Base-by-base conservation (phyloP, 2,113 vertebrate genomes). In the Rhynchomys soricoides region DNA sequence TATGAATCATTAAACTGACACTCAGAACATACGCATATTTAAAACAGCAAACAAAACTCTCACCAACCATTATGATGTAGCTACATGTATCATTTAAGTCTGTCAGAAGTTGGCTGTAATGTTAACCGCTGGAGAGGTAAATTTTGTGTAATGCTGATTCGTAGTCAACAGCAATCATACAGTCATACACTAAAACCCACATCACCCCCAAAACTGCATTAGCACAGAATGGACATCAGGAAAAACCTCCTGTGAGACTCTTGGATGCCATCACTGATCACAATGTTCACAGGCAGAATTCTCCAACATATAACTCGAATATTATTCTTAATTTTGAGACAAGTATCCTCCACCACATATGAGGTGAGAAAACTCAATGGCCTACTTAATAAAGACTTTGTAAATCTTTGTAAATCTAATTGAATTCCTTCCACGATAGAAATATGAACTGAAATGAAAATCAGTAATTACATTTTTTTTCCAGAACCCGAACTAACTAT, bases 11-110 rank as follows among this genome's bases (percentile, higher is more conserved):
- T 87, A 95, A 93, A 66, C 1, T 81, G 0, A 12, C 1, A 29
- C 4, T 7, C 31, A 64, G 22, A 79, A 62, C 15, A 91, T n/a
- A 24, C 0, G 19, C 11, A 29, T 40, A 37, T 73, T n/a, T 59
- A 86, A 86, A 71, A 93, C 83, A 91, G 50, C 37, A 86, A 91
- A 71, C 8, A 52, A 75, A 81, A 40, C 88, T 91, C 95, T 82
- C 40, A 43, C 29, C 55, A 59, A 52, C 43, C 83, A 43, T 68
- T 50, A 75, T 37, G 91, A 66, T 31, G 24, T 31, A 55, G 71
- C 45, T 59, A 57, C 12, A 37, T 66, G 55, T 26, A n/a, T 19
- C 78, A 71, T 13, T 48, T 31, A 89, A 15, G 48, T 31, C 45
- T 91, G 43, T 48, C 59, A 70, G 37, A 45, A 89, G 91, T 10